Conservation (phyloP, 2,888 invertebrate genomes). For the Drosophila lacicola region DNA sequence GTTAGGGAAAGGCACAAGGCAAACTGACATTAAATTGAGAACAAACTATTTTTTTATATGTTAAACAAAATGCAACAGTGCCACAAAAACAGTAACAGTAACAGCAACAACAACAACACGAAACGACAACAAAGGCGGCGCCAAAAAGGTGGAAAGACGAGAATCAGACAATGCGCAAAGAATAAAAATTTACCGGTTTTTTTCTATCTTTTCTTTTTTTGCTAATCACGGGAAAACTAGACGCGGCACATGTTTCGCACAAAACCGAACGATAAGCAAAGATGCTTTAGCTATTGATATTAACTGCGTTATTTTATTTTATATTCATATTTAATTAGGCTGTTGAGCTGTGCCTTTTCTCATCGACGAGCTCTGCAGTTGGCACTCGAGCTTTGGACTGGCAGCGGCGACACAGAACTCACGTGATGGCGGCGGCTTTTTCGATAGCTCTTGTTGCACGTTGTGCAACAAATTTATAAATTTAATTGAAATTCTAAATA, state of each 20-base stretch:
- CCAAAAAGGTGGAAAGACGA: constrained; percentile 42
- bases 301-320: constrained; percentile 18
- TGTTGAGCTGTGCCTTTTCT: constrained; percentile 18
- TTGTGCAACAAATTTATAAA: constrained; percentile 13
- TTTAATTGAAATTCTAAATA: constrained; percentile 42
- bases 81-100: constrained; percentile 40
- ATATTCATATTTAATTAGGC: constrained; percentile 27
- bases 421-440: constrained; percentile 29
- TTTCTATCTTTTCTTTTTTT: constrained; percentile 33
- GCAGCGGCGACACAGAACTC: constrained; percentile 10
- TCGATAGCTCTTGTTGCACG: constrained; percentile 21
- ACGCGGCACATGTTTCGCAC: constrained; percentile 43
- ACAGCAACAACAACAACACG: constrained; percentile 11
- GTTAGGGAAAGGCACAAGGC: constrained; percentile 20
- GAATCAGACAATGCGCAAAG: constrained; percentile 31
- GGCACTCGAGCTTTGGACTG: constrained; percentile 19
- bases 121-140: constrained; percentile 34
- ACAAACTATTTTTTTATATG: not conserved
- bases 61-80: constrained; percentile 59
- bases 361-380: constrained; percentile 19
- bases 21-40: constrained; percentile 6
- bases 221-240: constrained; percentile 21
- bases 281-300: constrained; percentile 26
- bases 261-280: constrained; percentile 12
- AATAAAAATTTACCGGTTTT: constrained; percentile 67